Evolutionary conservation across 64 coral and sea anemone genomes (phyloP), one percentile per base, ranked within the genome.

Genomic region (Actinia equina): DNA sequence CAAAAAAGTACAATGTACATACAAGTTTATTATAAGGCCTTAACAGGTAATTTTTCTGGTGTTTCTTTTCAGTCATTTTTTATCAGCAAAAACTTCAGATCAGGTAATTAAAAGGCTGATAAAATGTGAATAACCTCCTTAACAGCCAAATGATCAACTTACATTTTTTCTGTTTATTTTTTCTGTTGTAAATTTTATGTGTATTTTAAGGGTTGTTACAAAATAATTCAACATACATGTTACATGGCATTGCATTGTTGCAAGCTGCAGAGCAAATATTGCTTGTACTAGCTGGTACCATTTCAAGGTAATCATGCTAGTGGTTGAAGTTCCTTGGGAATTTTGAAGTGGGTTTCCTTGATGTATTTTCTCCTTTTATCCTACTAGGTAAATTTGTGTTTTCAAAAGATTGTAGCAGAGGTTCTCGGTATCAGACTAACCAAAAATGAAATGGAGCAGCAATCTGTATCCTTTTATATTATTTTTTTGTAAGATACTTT

Each of bases 381-480:
- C 44, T 49, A 4, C 74, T 74, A 99, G 97, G 90, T 99, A 60
- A 93, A 85, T 44, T 91, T 95, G 56, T 99, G 97, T 79, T 99
- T 99, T 85, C 93, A 99, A 87, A 99, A 99, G 82, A 60, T 99
- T 86, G 93, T 93, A 27, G 97, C 97, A 43, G 97, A 99, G 86
- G 79, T 99, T 27, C 74, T 99, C 17, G 97, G 97, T 67, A 95
- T 99, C 52, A 93, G 93, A 81, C 87, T 99, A 13, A 99, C 97
- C 17, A 99, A 95, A 76, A 99, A 93, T 93, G 97, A 99, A 71
- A 95, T 99, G 93, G 97, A 99, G 26, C 93, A 99, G 19, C 91
- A 95, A 59, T 92, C 88, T 84, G 97, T 99, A 99, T 93, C 87
- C 85, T 88, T 80, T 89, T 7, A 5, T 3, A 49, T 49, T 22